A percentile compares a stretch with the other conserved stretches of the same genome.
phyloP scores from a whole-genome alignment of 2,113 vertebrate species.

The Oxyura jamaicensis region DNA sequence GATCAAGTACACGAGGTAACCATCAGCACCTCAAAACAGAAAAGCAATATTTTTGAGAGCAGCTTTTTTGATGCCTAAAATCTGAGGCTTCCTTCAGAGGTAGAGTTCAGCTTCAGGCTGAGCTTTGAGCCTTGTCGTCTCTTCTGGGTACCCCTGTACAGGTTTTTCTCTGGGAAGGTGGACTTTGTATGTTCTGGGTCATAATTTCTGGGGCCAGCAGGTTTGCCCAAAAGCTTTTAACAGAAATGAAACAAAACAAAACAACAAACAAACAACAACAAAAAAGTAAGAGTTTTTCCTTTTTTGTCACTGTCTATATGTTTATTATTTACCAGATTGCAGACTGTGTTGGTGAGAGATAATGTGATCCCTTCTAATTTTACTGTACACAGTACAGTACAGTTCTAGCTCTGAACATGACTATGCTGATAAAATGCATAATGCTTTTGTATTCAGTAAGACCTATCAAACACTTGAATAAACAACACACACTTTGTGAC shows the following conservation, averaged over 20 bases:
- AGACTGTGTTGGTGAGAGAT: neutral
- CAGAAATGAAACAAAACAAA: neutral
- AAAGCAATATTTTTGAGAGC: neutral
- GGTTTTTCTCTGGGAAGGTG: neutral
- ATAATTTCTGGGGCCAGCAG: neutral
- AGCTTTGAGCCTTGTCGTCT: neutral
- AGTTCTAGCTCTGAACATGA: neutral
- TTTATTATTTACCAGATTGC: neutral
- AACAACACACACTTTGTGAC: neutral
- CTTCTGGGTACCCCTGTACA: neutral
- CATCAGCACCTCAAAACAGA: neutral
- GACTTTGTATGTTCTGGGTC: neutral
- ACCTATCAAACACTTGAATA: neutral
- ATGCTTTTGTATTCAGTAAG: neutral
- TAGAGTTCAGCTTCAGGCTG: neutral
- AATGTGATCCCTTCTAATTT: neutral
- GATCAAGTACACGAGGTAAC: neutral
- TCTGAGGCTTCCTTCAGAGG: neutral
- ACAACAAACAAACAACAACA: neutral
- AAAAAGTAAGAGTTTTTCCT: neutral
- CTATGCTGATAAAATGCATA: neutral
- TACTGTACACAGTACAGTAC: neutral
- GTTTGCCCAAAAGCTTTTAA: neutral
- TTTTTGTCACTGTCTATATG: neutral
- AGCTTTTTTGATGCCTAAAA: neutral